Conservation (phyloP, 2,888 invertebrate genomes). For the Phasia obesa region DNA sequence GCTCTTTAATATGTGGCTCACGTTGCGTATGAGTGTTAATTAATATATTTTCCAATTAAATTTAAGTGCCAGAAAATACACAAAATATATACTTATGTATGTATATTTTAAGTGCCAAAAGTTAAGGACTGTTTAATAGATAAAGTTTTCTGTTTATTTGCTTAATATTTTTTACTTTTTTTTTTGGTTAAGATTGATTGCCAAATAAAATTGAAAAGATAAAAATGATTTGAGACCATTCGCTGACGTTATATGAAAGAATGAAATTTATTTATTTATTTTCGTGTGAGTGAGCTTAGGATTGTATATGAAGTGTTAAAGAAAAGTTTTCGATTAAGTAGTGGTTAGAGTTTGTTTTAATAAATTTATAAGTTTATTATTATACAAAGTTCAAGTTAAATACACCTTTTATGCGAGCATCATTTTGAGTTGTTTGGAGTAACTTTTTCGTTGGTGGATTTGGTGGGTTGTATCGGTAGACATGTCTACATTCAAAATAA, state of each 20-base stretch:
- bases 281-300: not conserved
- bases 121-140: slow-evolving; percentile 42
- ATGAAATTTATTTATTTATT: not conserved
- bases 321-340: not conserved
- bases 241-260: not conserved
- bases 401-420: no score
- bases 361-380: not conserved
- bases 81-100: not conserved
- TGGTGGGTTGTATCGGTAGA: no score
- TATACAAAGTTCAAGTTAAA: not conserved
- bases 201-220: slow-evolving; percentile 3
- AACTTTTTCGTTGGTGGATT: no score
- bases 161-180: no score
- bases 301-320: no score
- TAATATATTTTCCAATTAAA: slow-evolving; percentile 31
- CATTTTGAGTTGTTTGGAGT: no score
- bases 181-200: not conserved
- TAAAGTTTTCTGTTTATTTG: slow-evolving; percentile 3
- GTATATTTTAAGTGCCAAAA: slow-evolving; percentile 19
- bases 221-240: not conserved
- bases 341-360: not conserved
- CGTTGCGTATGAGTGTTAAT: slow-evolving; percentile 22
- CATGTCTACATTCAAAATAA: no score
- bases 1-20: not conserved
- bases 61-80: not conserved